Evolutionary conservation across 2,797 vertebrate species (phyloP), one percentile per base, ranked within the genome.

Genomic region (Xenops minutus): DNA sequence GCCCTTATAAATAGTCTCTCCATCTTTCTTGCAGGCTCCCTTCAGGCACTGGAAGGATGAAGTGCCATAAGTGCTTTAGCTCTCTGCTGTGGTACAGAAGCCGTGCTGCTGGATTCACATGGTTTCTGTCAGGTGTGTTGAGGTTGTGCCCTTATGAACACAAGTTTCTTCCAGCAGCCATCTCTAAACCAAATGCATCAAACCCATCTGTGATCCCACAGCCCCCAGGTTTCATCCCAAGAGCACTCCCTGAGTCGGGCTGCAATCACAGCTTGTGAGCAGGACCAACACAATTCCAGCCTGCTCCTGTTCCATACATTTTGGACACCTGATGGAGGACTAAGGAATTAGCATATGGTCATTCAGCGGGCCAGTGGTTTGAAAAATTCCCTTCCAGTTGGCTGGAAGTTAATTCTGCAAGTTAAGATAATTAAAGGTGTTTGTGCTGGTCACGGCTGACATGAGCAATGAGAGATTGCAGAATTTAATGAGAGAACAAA

Each of bases 361-460:
- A 51, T 81, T 67, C 84, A 59, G 85, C 22, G 6, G 63, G 61
- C 83, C 93, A 84, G 51, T 64, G 72, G 36, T 5, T 52, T 71
- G 79, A 86, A 32, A 89, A 78, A 88, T 83, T 59, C 84, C 76
- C 62, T 92, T 91, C 61, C 92, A 59, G 61, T 51, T 41, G 82
- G 93, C 92, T 72, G 62, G 29, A 56, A 52, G 63, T 59, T 41
- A 78, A 76, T 73, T 48, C 77, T 80, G 67, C 58, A 88, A 64
- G 90, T 39, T 68, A 58, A 87, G 37, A 23, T 72, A 88, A 89
- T 69, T 24, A 86, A 85, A 89, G 58, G 82, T 62, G 41, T 78
- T 85, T 34, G 48, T 29, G n/a, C 37, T 0, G 34, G 63, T 69
- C 63, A 71, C 12, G 8, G 11, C n/a, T 82, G 89, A 84, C 63